Evolutionary conservation across 1,140 invertebrate species (phyloP).

Genomic region (Ceratosolen fusciceps): DNA sequence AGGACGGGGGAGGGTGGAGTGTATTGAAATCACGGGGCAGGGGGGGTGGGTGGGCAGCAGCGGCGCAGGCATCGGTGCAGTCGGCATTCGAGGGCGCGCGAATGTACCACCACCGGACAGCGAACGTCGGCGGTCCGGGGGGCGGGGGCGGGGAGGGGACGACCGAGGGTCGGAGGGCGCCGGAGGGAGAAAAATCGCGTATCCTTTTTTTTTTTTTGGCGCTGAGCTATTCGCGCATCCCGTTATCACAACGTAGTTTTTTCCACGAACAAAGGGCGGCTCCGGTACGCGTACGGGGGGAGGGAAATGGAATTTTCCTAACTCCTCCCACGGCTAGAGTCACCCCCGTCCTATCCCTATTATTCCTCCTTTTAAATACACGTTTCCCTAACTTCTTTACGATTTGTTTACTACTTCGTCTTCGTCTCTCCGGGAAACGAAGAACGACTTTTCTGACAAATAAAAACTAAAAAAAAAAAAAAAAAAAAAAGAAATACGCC

Average conservation of each 20-base stretch:
- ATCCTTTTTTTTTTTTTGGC: constrained; percentile 42
- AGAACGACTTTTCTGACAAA: neutral
- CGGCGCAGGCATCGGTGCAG: too few relatives aligned
- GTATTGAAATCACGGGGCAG: constrained; percentile 13
- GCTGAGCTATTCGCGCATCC: neutral
- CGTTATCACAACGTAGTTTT: constrained; percentile 41
- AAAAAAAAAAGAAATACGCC: too few relatives aligned
- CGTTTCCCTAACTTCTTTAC: neutral
- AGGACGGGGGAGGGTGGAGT: too few relatives aligned
- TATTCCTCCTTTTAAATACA: constrained; percentile 22
- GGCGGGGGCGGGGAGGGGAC: too few relatives aligned
- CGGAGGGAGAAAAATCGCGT: constrained; percentile 18
- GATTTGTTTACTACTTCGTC: neutral
- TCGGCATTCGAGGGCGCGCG: too few relatives aligned
- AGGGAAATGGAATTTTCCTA: constrained; percentile 41
- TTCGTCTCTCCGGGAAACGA: too few relatives aligned
- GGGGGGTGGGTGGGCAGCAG: too few relatives aligned
- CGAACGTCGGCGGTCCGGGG: too few relatives aligned
- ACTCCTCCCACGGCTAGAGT: too few relatives aligned
- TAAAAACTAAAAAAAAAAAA: too few relatives aligned
- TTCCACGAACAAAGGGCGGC: constrained; percentile 13
- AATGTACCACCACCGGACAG: too few relatives aligned
- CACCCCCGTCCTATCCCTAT: constrained; percentile 10
- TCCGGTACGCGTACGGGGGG: constrained; percentile 11
- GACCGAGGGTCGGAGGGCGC: neutral